Conservation (phyloP, 1,140 invertebrate genomes). For the Phenacoccus solenopsis region DNA sequence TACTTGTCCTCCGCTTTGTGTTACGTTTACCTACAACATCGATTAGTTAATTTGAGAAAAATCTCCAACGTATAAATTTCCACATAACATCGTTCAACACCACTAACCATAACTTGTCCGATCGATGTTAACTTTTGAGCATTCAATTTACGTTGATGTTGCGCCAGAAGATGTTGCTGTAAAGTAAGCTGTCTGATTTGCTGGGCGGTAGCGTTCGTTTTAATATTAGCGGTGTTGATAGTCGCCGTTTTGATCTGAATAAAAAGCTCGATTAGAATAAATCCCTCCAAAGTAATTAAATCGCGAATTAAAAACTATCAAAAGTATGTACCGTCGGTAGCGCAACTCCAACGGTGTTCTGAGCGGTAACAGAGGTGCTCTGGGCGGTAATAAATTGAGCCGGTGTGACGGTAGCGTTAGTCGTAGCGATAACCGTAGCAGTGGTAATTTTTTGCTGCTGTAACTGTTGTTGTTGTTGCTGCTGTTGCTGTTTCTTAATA, state of each 20-base stretch:
- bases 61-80: not conserved
- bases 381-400: constrained; percentile 26
- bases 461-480: constrained; percentile 41
- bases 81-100: not conserved
- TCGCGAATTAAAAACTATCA: not conserved
- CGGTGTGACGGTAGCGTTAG: constrained; percentile 29
- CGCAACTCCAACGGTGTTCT: constrained; percentile 28
- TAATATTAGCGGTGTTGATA: constrained; percentile 34
- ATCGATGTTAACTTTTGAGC: constrained; percentile 46
- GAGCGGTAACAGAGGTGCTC: constrained; percentile 35
- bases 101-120: constrained; percentile 36
- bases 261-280: not conserved
- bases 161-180: constrained; percentile 48
- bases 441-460: constrained; percentile 35
- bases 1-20: constrained; percentile 25
- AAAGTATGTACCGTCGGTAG: constrained; percentile 22
- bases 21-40: not conserved
- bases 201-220: constrained; percentile 43
- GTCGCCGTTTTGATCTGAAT: constrained; percentile 24
- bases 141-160: constrained; percentile 43
- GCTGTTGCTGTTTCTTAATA: constrained; percentile 49
- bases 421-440: constrained; percentile 26
- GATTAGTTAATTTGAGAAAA: constrained; percentile 8
- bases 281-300: not conserved
- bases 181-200: constrained; percentile 55